These are phyloP conservation scores for Scaptomyza hsui DNA, from an alignment of 1,140 invertebrate species.

Conservation along the genomic window DNA sequence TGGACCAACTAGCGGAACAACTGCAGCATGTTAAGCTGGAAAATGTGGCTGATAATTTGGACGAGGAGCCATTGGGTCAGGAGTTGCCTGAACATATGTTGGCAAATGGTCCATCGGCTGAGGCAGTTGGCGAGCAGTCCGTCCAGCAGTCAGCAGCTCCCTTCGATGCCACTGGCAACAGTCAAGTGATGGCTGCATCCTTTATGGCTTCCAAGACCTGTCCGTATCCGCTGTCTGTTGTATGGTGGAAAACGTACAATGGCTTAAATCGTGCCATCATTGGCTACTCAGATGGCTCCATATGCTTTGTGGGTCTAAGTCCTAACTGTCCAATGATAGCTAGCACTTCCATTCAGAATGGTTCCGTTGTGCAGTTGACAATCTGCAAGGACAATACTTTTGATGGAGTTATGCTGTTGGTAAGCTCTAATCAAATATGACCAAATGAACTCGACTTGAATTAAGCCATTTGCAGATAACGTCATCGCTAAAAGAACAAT, in stretches of 20 bases:
- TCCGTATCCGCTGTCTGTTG: constrained; percentile 85
- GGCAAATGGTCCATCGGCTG: constrained; percentile 13
- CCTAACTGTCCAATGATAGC: constrained; percentile 87
- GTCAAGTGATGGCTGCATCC: constrained; percentile 75
- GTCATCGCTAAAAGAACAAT: constrained; percentile 86
- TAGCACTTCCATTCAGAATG: constrained; percentile 86
- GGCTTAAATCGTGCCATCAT: constrained; percentile 87
- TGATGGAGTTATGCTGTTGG: constrained; percentile 88
- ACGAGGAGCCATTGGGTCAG: constrained; percentile 62
- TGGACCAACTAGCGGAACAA: constrained; percentile 41
- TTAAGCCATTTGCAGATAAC: constrained; percentile 86
- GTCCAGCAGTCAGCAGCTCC: constrained; percentile 81
- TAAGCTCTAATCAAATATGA: constrained; percentile 63
- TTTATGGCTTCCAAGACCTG: constrained; percentile 85
- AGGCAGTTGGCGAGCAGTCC: constrained; percentile 25
- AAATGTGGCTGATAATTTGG: constrained; percentile 8
- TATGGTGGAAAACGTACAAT: constrained; percentile 90
- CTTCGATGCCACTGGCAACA: constrained; percentile 86
- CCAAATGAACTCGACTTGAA: neutral
- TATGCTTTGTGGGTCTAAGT: constrained; percentile 89
- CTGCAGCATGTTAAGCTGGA: constrained; percentile 45
- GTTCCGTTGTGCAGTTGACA: constrained; percentile 86
- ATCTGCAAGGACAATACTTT: constrained; percentile 89
- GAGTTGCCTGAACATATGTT: constrained; percentile 74
- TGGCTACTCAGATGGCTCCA: constrained; percentile 89